These are phyloP conservation scores for Andinoacara biseriatus DNA, from an alignment of 2,113 vertebrate species.

Conservation along the genomic window DNA sequence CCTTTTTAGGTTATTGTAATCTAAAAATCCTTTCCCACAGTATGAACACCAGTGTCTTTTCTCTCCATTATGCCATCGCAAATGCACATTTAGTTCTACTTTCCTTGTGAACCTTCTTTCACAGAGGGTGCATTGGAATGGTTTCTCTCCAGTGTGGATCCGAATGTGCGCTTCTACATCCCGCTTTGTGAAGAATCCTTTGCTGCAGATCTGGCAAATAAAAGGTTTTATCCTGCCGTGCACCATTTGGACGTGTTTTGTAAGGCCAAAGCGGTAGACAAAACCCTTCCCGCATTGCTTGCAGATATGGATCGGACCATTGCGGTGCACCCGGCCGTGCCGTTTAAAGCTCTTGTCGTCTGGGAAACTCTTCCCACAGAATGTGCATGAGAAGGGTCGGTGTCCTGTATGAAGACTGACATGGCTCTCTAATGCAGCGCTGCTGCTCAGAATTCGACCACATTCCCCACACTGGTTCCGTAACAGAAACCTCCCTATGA, in stretches of 20 bases:
- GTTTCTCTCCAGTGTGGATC: slow-evolving; percentile 86
- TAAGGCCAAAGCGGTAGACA: slow-evolving; percentile 75
- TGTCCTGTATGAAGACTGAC: slow-evolving; percentile 70
- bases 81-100: slow-evolving; percentile 83
- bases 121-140: slow-evolving; percentile 83
- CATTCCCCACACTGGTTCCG: slow-evolving; percentile 79
- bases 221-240: slow-evolving; percentile 75
- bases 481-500: slow-evolving; percentile 59
- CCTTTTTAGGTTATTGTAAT: slow-evolving; percentile 83
- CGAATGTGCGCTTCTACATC: slow-evolving; percentile 80
- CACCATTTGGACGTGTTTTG: slow-evolving; percentile 75
- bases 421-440: slow-evolving; percentile 72
- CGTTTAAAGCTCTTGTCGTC: slow-evolving; percentile 72
- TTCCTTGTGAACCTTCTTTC: slow-evolving; percentile 82
- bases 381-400: slow-evolving; percentile 69
- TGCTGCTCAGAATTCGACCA: slow-evolving; percentile 73
- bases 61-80: slow-evolving; percentile 80
- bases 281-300: slow-evolving; percentile 78
- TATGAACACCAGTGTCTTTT: slow-evolving; percentile 80
- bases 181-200: slow-evolving; percentile 72
- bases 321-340: slow-evolving; percentile 73
- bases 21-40: slow-evolving; percentile 87
- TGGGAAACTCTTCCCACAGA: slow-evolving; percentile 76
- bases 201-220: slow-evolving; percentile 75
- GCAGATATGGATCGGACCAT: slow-evolving; percentile 75